Conservation (phyloP, 2,113 vertebrate species). For the Dipodomys stephensi region DNA sequence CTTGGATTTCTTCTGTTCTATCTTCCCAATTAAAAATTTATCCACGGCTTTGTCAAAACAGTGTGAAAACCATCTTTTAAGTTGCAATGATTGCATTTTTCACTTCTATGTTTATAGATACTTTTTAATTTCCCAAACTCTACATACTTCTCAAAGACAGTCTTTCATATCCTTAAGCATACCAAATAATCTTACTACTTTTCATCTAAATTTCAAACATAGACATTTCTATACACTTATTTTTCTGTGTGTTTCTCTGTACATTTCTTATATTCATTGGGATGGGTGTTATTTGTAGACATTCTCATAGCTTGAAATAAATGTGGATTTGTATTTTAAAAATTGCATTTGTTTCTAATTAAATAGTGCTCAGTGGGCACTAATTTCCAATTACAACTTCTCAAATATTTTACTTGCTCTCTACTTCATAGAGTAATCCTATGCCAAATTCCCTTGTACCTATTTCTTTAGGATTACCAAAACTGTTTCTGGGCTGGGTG, state of each 20-base stretch:
- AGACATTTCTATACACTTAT: not conserved
- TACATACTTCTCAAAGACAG: not conserved
- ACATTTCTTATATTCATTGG: not conserved
- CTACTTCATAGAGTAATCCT: not conserved
- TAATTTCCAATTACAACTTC: not conserved
- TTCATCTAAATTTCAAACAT: not conserved
- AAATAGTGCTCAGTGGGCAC: not conserved
- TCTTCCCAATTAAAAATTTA: not conserved
- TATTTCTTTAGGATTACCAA: not conserved
- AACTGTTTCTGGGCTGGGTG: not conserved
- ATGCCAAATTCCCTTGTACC: not conserved
- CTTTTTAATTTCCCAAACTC: not conserved
- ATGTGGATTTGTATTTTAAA: not conserved
- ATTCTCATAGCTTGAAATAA: not conserved
- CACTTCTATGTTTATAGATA: not conserved
- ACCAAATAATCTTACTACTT: not conserved
- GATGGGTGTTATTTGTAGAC: not conserved
- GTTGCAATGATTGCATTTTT: not conserved
- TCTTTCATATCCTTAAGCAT: not conserved
- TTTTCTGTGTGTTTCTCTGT: not conserved
- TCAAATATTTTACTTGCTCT: not conserved
- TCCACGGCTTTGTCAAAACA: not conserved
- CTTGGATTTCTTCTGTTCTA: not conserved
- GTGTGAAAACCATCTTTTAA: not conserved
- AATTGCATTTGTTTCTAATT: not conserved